Conservation (phyloP, 2,888 invertebrate genomes). For the Troides helena region DNA sequence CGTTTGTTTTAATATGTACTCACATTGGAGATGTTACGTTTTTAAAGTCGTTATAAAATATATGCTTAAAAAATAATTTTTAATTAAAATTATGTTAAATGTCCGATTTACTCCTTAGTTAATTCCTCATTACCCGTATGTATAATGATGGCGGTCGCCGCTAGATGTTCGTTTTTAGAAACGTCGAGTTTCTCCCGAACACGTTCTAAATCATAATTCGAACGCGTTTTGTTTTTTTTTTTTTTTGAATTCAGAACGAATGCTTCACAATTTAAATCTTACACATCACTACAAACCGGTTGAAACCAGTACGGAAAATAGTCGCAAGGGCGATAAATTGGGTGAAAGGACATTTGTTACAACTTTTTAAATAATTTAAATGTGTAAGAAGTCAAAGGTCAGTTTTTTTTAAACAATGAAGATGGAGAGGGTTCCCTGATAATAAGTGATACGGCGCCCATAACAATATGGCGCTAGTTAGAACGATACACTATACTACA, state of each 20-base stretch:
- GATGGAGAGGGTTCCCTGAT: too few relatives aligned
- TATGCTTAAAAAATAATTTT: too few relatives aligned
- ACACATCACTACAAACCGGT: slow-evolving; percentile 25
- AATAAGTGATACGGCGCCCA: too few relatives aligned
- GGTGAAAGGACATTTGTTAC: neutral
- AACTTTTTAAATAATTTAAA: neutral
- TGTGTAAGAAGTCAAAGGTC: too few relatives aligned
- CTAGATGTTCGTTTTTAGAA: slow-evolving; percentile 76
- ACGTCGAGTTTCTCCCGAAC: slow-evolving; percentile 79
- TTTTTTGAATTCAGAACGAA: slow-evolving; percentile 66
- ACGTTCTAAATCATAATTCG: slow-evolving; percentile 80
- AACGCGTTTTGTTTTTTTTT: slow-evolving; percentile 62
- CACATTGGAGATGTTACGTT: too few relatives aligned
- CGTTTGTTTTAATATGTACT: too few relatives aligned
- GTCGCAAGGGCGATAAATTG: neutral
- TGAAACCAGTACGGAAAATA: neutral
- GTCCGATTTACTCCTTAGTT: slow-evolving; percentile 55
- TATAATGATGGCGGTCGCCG: slow-evolving; percentile 67
- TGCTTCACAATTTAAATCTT: slow-evolving; percentile 59
- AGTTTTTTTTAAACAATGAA: too few relatives aligned
- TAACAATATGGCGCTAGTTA: too few relatives aligned
- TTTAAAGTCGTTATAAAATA: too few relatives aligned
- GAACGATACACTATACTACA: too few relatives aligned
- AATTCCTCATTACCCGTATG: slow-evolving; percentile 71
- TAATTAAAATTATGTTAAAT: slow-evolving; percentile 28